Evolutionary conservation across 2,797 vertebrate species (phyloP), one percentile per base, ranked within the genome.

Genomic region (Podarcis lilfordi): DNA sequence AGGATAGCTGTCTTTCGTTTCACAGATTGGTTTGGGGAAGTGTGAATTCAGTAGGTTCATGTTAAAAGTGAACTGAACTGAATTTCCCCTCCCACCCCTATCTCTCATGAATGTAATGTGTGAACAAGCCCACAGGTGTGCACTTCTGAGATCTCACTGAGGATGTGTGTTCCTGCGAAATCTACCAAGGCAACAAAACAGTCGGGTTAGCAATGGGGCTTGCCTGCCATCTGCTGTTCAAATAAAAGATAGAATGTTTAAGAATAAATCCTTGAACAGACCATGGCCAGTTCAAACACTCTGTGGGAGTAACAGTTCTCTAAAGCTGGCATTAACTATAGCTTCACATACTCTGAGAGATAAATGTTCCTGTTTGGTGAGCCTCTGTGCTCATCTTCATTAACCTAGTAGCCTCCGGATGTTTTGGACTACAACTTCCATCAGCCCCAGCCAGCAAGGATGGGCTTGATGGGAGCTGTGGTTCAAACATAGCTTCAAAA

Each of bases 151-250:
- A 61, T 50, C 43, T 81, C 81, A 83, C 84, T 0, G 17, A 6
- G 87, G 87, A 61, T 5, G 61, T 81, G 82, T n/a, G 80, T 35
- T 86, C 84, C 55, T 40, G 23, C n/a, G 80, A 81, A 74, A 85
- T 1, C 45, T 11, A 6, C 40, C 81, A 1, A 11, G 40, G 0
- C 0, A 29, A 75, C 19, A 45, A 66, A 76, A 11, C 7, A 5
- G 17, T 40, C 43, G 27, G 40, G 35, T 91, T 78, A 92, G 77
- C 9, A 32, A 5, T 2, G 79, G 90, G 93, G 74, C 71, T 93
- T 66, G 94, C 86, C 91, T 93, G 94, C 96, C 96, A 94, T 92
- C 96, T 95, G 94, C 93, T 95, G 96, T 89, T 68, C 69, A 55
- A 11, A 55, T 23, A 27, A 37, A 15, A 72, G 37, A 61, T 2